phyloP scores from a whole-genome alignment of 2,113 vertebrate species.

The Sakesphorus luctuosus region DNA sequence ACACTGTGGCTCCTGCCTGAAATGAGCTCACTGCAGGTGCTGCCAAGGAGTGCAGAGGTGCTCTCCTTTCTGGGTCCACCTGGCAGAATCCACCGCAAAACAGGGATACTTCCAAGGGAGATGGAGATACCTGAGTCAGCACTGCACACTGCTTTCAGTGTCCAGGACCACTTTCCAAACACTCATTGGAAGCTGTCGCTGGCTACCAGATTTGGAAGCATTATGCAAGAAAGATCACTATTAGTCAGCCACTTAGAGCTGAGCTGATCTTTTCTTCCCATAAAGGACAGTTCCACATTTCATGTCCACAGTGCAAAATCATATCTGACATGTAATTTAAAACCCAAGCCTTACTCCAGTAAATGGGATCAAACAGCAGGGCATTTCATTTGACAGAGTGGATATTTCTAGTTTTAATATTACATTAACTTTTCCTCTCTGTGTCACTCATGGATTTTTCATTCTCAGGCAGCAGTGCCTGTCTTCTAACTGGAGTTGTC shows the following conservation, averaged over 20 bases:
- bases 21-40: not conserved
- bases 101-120: not conserved
- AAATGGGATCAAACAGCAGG: conserved; percentile 75
- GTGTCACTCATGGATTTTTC: conserved; percentile 50
- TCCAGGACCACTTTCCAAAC: not conserved
- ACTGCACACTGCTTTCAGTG: not conserved
- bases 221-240: not conserved
- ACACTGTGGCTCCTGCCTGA: not conserved
- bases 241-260: not conserved
- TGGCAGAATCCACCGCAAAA: not conserved
- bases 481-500: not conserved
- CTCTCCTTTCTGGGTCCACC: not conserved
- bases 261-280: not conserved
- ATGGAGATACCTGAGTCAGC: not conserved
- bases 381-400: conserved; percentile 66
- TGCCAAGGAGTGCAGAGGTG: fast-evolving
- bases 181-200: not conserved
- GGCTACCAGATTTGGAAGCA: not conserved
- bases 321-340: conserved; percentile 71
- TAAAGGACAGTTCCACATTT: conserved; percentile 35
- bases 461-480: not conserved
- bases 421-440: conserved; percentile 49
- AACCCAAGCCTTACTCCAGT: conserved; percentile 68
- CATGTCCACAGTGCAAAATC: conserved; percentile 61
- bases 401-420: conserved; percentile 64